Conservation (phyloP, 1,140 invertebrate species). For the Neodiprion lecontei region DNA sequence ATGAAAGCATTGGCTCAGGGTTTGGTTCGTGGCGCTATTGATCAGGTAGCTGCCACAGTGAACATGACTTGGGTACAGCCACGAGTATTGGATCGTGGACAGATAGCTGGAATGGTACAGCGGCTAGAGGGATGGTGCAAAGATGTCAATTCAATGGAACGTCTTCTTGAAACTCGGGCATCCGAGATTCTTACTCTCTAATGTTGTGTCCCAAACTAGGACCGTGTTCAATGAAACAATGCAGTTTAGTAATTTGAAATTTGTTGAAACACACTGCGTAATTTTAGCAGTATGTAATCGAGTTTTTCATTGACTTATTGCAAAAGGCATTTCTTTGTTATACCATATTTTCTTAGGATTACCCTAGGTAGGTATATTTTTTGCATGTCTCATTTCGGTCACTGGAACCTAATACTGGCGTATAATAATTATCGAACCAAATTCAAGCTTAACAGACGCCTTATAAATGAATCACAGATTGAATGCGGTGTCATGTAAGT, state of each 20-base stretch:
- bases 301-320: too few species aligned
- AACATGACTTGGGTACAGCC: slow-evolving; percentile 88
- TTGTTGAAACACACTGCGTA: neutral
- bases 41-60: slow-evolving; percentile 86
- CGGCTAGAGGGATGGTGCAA: slow-evolving; percentile 82
- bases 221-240: neutral
- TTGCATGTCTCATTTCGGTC: too few species aligned
- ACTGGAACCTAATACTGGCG: too few species aligned
- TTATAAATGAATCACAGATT: neutral
- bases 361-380: too few species aligned
- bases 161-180: slow-evolving; percentile 80
- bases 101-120: slow-evolving; percentile 82
- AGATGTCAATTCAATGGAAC: slow-evolving; percentile 83
- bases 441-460: neutral
- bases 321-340: too few species aligned
- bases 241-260: neutral
- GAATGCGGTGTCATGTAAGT: neutral
- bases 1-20: slow-evolving; percentile 98
- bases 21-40: slow-evolving; percentile 92
- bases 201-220: slow-evolving; percentile 29
- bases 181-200: slow-evolving; percentile 83
- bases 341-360: too few species aligned
- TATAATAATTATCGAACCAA: too few species aligned
- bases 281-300: too few species aligned
- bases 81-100: slow-evolving; percentile 79